Base-by-base conservation (phyloP, 2,888 invertebrate genomes). In the Lepidonotus clava region DNA sequence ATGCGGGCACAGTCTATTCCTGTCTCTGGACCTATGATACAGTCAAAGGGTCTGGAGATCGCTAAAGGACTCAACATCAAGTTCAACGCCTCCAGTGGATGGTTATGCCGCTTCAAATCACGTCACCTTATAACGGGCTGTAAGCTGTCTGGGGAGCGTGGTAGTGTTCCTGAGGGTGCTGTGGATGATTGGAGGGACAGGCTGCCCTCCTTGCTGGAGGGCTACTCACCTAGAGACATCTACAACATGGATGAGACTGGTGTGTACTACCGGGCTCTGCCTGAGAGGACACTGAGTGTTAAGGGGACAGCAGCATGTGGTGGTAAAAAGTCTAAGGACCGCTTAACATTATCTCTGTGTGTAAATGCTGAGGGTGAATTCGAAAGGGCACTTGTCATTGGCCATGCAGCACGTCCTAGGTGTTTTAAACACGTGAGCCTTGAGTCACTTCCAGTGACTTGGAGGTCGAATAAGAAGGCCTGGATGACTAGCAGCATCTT, bases 61-160 rank as follows among this genome's bases (percentile, higher is more conserved):
- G 86, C 86, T 51, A 34, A 8, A 6, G 77, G 77, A n/a, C 38
- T 86, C 28, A 41, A 41, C 6, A 14, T 34, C 5, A 8, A 83
- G 0, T 90, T 90, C 83, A 90, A 90, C 46, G 90, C 90, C 32
- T 88, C 88, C 6, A 90, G 89, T 61, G 90, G 90, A 4, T 90
- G 90, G 90, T 88, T 90, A 0, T 87, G 77, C 11, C 53, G 87
- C 28, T 90, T 90, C 77, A 76, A 83, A 1, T 67, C 86, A 24
- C 84, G 90, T n/a, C 88, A 90, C 80, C 89, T 88, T 84, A 90
- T 90, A 6, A 66, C 14, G 24, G 83, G 80, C 76, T 67, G 67
- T n/a, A 34, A 77, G 36, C 41, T 84, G n/a, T 87, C 89, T 71
- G 87, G 87, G 0, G 90, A 90, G 66, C 41, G 87, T 21, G 88